phyloP scores from a whole-genome alignment of 1,140 invertebrate genomes.

The Trissolcus basalis region DNA sequence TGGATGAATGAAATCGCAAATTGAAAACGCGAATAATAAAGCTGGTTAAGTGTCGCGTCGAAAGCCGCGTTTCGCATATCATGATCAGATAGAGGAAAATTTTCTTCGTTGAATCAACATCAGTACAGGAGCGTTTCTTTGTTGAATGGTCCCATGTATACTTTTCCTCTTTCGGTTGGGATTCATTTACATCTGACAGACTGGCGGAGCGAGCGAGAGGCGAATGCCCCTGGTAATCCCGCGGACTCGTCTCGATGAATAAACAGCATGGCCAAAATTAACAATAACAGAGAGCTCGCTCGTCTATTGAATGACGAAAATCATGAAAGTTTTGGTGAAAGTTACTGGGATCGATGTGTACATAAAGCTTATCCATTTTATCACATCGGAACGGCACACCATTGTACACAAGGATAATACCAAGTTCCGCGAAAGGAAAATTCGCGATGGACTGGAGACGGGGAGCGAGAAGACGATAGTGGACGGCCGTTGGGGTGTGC shows the following conservation, averaged over 20 bases:
- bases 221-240: conserved; percentile 8
- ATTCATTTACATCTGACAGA: conserved; percentile 22
- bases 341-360: conserved; percentile 38
- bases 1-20: neutral
- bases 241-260: conserved; percentile 17
- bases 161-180: neutral
- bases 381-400: conserved; percentile 45
- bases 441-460: conserved; percentile 58
- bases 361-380: conserved; percentile 59
- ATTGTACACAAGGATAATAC: conserved; percentile 60
- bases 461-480: conserved; percentile 23
- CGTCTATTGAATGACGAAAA: conserved; percentile 26
- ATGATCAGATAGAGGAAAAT: no score
- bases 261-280: conserved; percentile 40
- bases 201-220: neutral
- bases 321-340: conserved; percentile 44
- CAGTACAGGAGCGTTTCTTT: no score
- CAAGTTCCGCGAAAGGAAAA: conserved; percentile 66
- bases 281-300: conserved; percentile 31
- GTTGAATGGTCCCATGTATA: neutral
- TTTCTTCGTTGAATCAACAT: no score
- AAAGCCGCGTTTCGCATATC: no score
- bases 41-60: no score
- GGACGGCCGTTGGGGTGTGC: conserved; percentile 14
- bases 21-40: neutral